Conservation (phyloP, 2,113 vertebrate species). For the Bos taurus region ARS-UCD2.0 NC_037348.1:15968501-15969000, state of each 20-base stretch:
- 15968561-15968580: not conserved
- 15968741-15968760: not conserved
- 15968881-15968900: not conserved
- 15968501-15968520: not conserved
- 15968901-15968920: no score
- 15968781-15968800: not conserved
- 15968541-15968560: not conserved
- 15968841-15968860: not conserved
- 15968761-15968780: not conserved
- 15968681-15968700: not conserved
- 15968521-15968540: not conserved
- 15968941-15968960: no score
- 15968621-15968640: not conserved
- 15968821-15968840: not conserved
- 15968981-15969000: no score
- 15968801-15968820: not conserved
- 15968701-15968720: not conserved
- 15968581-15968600: not conserved
- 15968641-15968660: not conserved
- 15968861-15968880: not conserved
- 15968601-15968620: not conserved
- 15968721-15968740: not conserved
- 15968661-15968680: not conserved
- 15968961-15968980: no score
- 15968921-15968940: no score